Evolutionary conservation across 2,797 vertebrate species (phyloP), one percentile per base, ranked within the genome.

Genomic region (Tolypeutes matacus): DNA sequence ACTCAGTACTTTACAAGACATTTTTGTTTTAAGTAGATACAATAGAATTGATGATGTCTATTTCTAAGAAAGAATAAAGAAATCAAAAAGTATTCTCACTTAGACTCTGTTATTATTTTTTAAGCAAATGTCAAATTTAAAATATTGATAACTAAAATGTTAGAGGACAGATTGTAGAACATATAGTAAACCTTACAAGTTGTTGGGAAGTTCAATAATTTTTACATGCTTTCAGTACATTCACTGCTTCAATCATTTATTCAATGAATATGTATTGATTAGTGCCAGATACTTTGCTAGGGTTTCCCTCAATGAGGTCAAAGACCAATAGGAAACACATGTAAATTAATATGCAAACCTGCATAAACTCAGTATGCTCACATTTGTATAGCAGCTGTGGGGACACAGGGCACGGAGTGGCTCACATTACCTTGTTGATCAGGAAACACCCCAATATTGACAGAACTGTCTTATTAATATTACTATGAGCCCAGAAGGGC

Each of bases 101-200:
- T 85, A 36, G 2, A 72, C 17, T 91, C 29, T 73, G 34, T 53
- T 70, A 21, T 17, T 42, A 67, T 69, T 87, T 95, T 86, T n/a
- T 49, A 85, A 93, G 23, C 46, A 92, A 82, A 78, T 6, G 94
- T 78, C 90, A 31, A 72, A 93, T 94, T 89, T 72, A 89, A 92
- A 76, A 73, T 76, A 23, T n/a, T 93, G 21, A 46, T 34, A 83
- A 84, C 39, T 90, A 85, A 92, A 96, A 93, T 62, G 85, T 64
- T 77, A 70, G 42, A 78, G 34, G 65, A 34, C 27, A 82, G 46
- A 77, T 29, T 88, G 1, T 56, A 76, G 34, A 69, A 76, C 49
- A 62, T 75, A 92, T 58, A 36, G 17, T 85, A 87, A 80, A 39
- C 18, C 18, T 96, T 46, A 58, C 4, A 39, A 53, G 42, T 36